Conservation (phyloP, 1,140 invertebrate genomes). For the Drosophila nasuta region DNA sequence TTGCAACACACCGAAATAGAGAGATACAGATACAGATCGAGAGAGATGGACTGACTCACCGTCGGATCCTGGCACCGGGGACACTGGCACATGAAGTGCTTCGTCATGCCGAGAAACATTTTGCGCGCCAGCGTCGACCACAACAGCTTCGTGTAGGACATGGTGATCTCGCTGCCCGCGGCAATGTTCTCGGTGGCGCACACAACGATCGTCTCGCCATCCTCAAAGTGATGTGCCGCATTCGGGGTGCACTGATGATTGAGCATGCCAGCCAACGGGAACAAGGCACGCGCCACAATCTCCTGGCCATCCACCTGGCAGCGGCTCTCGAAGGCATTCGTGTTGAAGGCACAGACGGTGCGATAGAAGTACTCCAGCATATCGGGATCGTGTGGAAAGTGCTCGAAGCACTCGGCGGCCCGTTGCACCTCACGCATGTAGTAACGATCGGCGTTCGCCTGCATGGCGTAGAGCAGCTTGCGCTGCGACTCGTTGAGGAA, state of each 20-base stretch:
- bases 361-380: conserved; percentile 86
- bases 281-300: conserved; percentile 89
- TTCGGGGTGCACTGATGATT: conserved; percentile 92
- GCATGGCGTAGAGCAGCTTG: conserved; percentile 86
- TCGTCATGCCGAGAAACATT: conserved; percentile 88
- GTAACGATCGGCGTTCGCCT: conserved; percentile 86
- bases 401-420: conserved; percentile 87
- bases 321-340: conserved; percentile 90
- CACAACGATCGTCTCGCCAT: conserved; percentile 87
- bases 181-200: conserved; percentile 88
- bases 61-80: conserved; percentile 89
- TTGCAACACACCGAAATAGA: conserved; percentile 37
- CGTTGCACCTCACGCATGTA: conserved; percentile 87
- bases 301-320: conserved; percentile 85
- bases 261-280: conserved; percentile 89
- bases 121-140: conserved; percentile 90
- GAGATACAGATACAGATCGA: neutral
- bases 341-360: conserved; percentile 88
- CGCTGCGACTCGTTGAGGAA: conserved; percentile 86
- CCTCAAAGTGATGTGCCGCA: conserved; percentile 88
- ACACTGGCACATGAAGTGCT: conserved; percentile 91
- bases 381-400: conserved; percentile 87
- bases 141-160: conserved; percentile 89
- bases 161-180: conserved; percentile 89
- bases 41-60: conserved; percentile 80